Conservation (phyloP, 2,888 invertebrate genomes). For the Leucophenga montana region DNA sequence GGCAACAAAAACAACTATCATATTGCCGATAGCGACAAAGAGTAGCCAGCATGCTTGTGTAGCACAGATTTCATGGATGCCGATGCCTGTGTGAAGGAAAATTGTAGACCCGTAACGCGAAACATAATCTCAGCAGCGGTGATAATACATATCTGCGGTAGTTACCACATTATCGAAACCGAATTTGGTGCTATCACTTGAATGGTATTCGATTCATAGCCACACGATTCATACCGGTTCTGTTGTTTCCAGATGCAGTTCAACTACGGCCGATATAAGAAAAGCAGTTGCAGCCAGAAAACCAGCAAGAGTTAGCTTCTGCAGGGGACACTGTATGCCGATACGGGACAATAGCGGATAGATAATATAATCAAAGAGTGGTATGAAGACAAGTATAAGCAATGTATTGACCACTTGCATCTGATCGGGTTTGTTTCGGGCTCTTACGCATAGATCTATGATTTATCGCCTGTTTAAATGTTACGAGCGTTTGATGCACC, state of each 20-base stretch:
- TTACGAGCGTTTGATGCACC: too few relatives aligned
- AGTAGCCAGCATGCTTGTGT: conserved; percentile 93
- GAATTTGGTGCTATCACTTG: conserved; percentile 79
- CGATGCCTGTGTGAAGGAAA: conserved; percentile 96
- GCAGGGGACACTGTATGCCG: conserved; percentile 68
- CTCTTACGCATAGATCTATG: too few relatives aligned
- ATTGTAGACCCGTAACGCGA: conserved; percentile 95
- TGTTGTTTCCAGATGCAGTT: conserved; percentile 81
- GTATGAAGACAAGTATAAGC: conserved; percentile 88
- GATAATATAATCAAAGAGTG: conserved; percentile 81
- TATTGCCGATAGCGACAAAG: conserved; percentile 93
- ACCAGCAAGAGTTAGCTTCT: conserved; percentile 82
- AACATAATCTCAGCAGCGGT: conserved; percentile 97
- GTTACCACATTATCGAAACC: conserved; percentile 83
- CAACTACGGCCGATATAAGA: conserved; percentile 86
- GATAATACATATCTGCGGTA: conserved; percentile 94
- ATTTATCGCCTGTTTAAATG: too few relatives aligned
- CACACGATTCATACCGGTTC: conserved; percentile 73
- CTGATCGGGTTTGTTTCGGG: conserved; percentile 97
- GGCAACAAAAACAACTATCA: conserved; percentile 85
- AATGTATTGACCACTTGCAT: conserved; percentile 95
- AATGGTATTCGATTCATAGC: conserved; percentile 59
- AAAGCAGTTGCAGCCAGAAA: conserved; percentile 88
- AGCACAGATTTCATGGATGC: conserved; percentile 94
- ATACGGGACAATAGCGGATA: conserved; percentile 66